phyloP scores from a whole-genome alignment of 2,113 vertebrate genomes.

The Elephantulus edwardii region DNA sequence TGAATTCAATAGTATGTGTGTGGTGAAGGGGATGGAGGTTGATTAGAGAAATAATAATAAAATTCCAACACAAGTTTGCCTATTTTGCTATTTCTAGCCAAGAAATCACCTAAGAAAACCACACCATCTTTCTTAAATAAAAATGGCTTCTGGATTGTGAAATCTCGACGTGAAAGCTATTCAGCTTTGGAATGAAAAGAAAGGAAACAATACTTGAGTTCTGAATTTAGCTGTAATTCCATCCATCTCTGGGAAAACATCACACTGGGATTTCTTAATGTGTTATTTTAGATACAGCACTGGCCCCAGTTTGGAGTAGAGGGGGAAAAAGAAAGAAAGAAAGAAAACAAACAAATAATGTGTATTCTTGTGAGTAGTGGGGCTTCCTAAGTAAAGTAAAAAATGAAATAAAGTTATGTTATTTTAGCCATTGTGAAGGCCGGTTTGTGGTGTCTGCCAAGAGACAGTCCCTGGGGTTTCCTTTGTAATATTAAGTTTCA shows the following conservation, averaged over 20 bases:
- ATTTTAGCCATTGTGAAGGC: conserved; percentile 27
- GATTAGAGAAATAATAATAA: conserved; percentile 8
- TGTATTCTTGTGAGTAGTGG: neutral
- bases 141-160: conserved; percentile 36
- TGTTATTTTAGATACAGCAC: conserved; percentile 51
- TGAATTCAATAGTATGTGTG: too few relatives aligned
- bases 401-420: neutral
- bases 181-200: conserved; percentile 51
- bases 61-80: neutral
- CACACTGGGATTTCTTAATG: conserved; percentile 9
- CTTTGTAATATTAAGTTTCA: conserved; percentile 34
- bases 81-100: conserved; percentile 12
- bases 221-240: conserved; percentile 36
- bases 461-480: conserved; percentile 45
- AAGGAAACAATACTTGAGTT: conserved; percentile 40
- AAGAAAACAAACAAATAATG: neutral
- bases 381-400: neutral
- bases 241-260: conserved; percentile 4
- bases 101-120: conserved; percentile 47
- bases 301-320: neutral
- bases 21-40: neutral
- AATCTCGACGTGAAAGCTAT: conserved; percentile 38
- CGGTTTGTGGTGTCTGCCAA: conserved; percentile 40
- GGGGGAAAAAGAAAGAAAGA: accelerated
- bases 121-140: conserved; percentile 35